A percentile compares a stretch with the other conserved stretches of the same genome.
Evolutionary conservation across 2,797 vertebrate species (phyloP).

Genomic region (Euthynnus affinis): DNA sequence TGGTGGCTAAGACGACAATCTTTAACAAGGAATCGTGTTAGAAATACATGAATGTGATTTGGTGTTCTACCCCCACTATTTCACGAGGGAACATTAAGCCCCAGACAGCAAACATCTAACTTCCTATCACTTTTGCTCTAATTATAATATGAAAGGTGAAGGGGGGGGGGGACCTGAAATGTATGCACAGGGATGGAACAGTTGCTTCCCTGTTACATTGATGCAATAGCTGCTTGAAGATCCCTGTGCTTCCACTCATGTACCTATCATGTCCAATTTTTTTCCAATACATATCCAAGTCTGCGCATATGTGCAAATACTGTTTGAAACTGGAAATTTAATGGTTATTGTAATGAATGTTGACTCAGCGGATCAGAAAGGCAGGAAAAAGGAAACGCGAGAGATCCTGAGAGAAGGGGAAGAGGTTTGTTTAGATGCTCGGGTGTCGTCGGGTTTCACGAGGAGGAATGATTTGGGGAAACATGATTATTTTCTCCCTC

Average conservation of each 20-base stretch:
- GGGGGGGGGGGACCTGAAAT: slow-evolving; percentile 52
- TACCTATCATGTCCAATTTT: slow-evolving; percentile 86
- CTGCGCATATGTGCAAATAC: slow-evolving; percentile 55
- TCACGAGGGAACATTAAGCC: slow-evolving; percentile 72
- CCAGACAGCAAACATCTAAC: slow-evolving; percentile 74
- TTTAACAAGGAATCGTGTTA: slow-evolving; percentile 75
- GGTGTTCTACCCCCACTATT: slow-evolving; percentile 66
- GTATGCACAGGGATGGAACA: slow-evolving; percentile 51
- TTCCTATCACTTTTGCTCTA: slow-evolving; percentile 74
- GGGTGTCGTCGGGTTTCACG: slow-evolving; percentile 74
- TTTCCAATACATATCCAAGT: slow-evolving; percentile 68
- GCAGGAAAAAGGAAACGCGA: slow-evolving; percentile 47
- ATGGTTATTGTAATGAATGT: slow-evolving; percentile 88
- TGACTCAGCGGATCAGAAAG: slow-evolving; percentile 81
- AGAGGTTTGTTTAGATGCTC: slow-evolving; percentile 79
- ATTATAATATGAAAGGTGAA: slow-evolving; percentile 81
- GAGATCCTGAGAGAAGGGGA: slow-evolving; percentile 65
- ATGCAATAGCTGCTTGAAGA: slow-evolving; percentile 66
- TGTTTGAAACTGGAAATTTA: slow-evolving; percentile 80
- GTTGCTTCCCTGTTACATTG: slow-evolving; percentile 53
- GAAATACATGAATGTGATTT: slow-evolving; percentile 69
- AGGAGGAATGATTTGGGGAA: slow-evolving; percentile 83
- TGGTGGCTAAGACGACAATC: slow-evolving; percentile 48
- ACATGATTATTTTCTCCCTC: slow-evolving; percentile 85
- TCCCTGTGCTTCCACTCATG: slow-evolving; percentile 72